Evolutionary conservation across 1,140 invertebrate genomes (phyloP).

Genomic region (Macrobrachium rosenbergii): DNA sequence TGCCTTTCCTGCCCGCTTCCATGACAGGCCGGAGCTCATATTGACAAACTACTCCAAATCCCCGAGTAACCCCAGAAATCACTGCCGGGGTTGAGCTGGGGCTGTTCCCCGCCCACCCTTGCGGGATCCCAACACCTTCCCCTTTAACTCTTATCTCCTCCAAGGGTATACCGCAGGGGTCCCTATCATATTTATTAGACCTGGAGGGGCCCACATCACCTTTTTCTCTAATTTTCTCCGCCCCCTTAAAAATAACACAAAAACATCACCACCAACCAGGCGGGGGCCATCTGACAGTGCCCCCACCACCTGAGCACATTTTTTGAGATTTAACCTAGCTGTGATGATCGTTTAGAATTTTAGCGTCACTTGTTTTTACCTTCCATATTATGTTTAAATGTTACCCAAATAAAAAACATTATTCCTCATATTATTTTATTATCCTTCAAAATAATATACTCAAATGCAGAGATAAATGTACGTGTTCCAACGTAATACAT

Average conservation of each 20-base stretch:
- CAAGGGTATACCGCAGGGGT: constrained; percentile 16
- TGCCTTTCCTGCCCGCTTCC: background rate
- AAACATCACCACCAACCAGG: background rate
- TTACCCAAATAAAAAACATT: constrained; percentile 59
- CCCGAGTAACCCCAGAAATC: too few species aligned
- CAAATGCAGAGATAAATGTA: background rate
- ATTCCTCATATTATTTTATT: constrained; percentile 37
- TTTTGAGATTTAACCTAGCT: constrained; percentile 50
- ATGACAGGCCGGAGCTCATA: constrained; percentile 28
- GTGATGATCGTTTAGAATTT: constrained; percentile 58
- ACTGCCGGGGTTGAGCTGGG: too few species aligned
- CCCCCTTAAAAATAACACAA: background rate
- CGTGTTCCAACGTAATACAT: background rate
- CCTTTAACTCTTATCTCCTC: background rate
- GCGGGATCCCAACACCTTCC: too few species aligned
- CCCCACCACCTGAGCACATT: constrained; percentile 21
- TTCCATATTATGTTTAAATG: constrained; percentile 62
- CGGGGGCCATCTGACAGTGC: background rate
- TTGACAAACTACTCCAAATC: too few species aligned
- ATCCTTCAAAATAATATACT: background rate
- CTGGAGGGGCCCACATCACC: constrained; percentile 49
- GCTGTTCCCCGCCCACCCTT: too few species aligned
- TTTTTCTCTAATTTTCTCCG: background rate
- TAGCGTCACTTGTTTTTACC: constrained; percentile 58
- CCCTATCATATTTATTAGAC: constrained; percentile 56